phyloP scores from a whole-genome alignment of 2,888 invertebrate genomes.

The Rhagonycha lutea region DNA sequence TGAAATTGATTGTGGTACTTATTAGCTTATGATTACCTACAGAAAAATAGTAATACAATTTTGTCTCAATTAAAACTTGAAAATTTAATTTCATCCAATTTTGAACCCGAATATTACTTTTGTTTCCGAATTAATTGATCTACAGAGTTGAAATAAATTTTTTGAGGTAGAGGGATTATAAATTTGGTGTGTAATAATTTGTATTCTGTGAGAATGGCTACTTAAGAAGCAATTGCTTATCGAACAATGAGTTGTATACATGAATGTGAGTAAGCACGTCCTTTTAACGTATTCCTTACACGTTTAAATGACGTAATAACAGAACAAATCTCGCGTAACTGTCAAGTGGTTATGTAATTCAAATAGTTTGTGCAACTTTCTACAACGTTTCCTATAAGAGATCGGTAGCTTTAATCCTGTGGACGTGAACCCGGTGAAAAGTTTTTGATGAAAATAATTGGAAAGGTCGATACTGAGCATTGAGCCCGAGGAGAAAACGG shows the following conservation, averaged over 20 bases:
- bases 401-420: background rate
- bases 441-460: background rate
- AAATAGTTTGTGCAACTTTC: background rate
- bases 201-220: conserved; percentile 17
- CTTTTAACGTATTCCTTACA: conserved; percentile 18
- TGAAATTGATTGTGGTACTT: too few relatives aligned
- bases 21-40: too few relatives aligned
- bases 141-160: background rate
- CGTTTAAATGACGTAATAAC: conserved; percentile 15
- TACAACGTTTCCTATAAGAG: background rate
- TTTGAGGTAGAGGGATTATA: background rate
- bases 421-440: background rate
- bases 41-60: too few relatives aligned
- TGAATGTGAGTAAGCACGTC: conserved; percentile 13
- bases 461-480: background rate
- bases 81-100: too few relatives aligned
- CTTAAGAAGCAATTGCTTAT: conserved; percentile 22
- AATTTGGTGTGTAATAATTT: conserved; percentile 3
- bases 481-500: background rate
- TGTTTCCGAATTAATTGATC: background rate
- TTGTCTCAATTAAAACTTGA: too few relatives aligned
- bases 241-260: conserved; percentile 25
- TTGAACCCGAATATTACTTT: background rate
- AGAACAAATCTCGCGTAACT: conserved; percentile 7
- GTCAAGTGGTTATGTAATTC: conserved; percentile 11